Percentiles rank a stretch among this genome's conserved stretches.
Evolutionary conservation across 2,888 invertebrate species (phyloP).

Genomic region (Amaurobius ferox): DNA sequence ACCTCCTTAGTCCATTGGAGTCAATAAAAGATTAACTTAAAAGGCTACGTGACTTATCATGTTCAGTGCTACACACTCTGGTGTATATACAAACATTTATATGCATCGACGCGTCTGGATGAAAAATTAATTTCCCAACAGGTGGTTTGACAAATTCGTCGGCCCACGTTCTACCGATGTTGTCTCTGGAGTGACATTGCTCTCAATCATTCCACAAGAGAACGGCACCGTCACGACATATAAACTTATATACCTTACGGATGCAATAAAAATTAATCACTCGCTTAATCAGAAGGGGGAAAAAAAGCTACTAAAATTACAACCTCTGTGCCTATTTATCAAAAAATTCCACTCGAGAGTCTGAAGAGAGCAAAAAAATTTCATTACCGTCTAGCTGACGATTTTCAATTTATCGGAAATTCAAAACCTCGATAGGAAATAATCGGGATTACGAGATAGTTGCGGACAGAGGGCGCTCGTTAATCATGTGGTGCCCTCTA

Average conservation of each 20-base stretch:
- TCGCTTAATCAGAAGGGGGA: background rate
- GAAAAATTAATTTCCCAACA: conserved; percentile 5
- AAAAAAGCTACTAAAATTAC: background rate
- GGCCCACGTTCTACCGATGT: background rate
- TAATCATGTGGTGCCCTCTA: conserved; percentile 52
- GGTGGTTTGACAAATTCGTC: conserved; percentile 1
- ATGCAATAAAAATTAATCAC: background rate
- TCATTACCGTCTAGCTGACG: background rate
- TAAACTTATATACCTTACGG: background rate
- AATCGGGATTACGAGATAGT: conserved; percentile 31
- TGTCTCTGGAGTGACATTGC: background rate
- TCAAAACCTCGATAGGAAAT: background rate
- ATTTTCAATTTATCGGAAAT: conserved; percentile 9
- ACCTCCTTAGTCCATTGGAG: no score
- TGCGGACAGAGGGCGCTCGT: conserved; percentile 47
- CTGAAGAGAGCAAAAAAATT: background rate
- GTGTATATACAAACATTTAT: no score
- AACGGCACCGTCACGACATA: background rate
- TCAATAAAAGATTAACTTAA: no score
- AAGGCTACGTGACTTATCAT: no score
- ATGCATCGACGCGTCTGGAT: background rate
- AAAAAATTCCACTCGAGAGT: background rate
- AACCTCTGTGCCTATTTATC: background rate
- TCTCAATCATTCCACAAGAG: background rate
- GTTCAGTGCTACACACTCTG: no score